Percentiles rank a stretch among this genome's conserved stretches.
phyloP scores from a whole-genome alignment of 92 coral and sea anemone species.

The Nematostella vectensis region DNA sequence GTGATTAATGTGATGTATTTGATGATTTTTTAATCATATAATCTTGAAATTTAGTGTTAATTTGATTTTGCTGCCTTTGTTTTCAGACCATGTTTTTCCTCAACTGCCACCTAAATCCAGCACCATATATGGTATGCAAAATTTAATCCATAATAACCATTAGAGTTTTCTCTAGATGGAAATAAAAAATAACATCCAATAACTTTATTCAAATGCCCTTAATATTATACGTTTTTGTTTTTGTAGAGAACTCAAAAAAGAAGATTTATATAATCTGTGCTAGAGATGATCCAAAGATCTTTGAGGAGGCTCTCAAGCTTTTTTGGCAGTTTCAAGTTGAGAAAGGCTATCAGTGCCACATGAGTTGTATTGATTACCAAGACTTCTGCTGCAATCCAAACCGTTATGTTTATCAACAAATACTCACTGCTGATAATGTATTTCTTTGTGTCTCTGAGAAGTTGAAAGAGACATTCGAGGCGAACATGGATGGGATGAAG shows the following conservation, averaged over 20 bases:
- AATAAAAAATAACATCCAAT: no score
- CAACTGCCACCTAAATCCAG: no score
- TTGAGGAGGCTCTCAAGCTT: constrained; percentile 3
- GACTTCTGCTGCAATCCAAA: constrained; percentile 4
- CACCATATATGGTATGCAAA: no score
- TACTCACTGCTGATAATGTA: constrained; percentile 43
- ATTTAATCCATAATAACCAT: no score
- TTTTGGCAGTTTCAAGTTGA: constrained; percentile 1
- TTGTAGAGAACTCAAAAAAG: constrained; percentile 9
- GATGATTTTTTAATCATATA: no score
- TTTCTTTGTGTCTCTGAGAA: constrained; percentile 61
- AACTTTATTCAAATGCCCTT: no score
- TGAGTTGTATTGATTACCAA: constrained; percentile 6
- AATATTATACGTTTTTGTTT: no score
- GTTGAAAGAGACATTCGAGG: constrained; percentile 55
- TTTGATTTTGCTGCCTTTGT: no score
- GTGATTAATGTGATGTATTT: no score
- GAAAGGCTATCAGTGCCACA: constrained; percentile 26
- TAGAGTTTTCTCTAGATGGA: no score
- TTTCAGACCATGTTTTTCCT: no score
- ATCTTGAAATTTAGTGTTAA: no score
- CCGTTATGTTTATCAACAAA: constrained; percentile 41
- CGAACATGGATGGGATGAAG: background rate
- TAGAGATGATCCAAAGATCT: constrained; percentile 10
- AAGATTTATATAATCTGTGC: constrained; percentile 18